A percentile compares a stretch with the other conserved stretches of the same genome.
phyloP scores from a whole-genome alignment of 2,113 vertebrate species.

The Polyodon spathula region DNA sequence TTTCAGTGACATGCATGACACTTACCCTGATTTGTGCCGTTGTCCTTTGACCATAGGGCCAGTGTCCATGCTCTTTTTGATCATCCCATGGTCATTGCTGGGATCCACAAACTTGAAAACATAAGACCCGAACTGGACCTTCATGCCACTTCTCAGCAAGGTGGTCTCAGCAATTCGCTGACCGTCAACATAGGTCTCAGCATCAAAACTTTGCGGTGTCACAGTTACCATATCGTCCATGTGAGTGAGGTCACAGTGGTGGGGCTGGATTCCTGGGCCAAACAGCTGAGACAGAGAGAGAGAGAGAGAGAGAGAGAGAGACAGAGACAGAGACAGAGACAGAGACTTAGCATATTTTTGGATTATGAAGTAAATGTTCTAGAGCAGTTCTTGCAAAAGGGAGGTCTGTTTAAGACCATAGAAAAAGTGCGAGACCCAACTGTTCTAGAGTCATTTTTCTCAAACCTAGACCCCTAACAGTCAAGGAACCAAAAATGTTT shows the following conservation, averaged over 20 bases:
- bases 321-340: slow-evolving; percentile 10
- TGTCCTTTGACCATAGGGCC: slow-evolving; percentile 62
- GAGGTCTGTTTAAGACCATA: too few relatives aligned
- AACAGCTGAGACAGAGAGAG: slow-evolving; percentile 62
- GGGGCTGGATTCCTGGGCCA: slow-evolving; percentile 85
- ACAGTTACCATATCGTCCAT: slow-evolving; percentile 91
- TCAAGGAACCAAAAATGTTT: too few relatives aligned
- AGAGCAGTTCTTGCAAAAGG: too few relatives aligned
- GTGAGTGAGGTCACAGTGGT: slow-evolving; percentile 93
- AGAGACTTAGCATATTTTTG: too few relatives aligned
- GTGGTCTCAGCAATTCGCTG: slow-evolving; percentile 82
- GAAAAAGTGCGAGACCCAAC: too few relatives aligned
- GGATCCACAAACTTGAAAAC: slow-evolving; percentile 98
- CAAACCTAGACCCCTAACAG: too few relatives aligned
- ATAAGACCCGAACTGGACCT: slow-evolving; percentile 84
- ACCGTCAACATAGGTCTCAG: slow-evolving; percentile 86
- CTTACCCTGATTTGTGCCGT: slow-evolving; percentile 79
- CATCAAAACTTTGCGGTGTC: slow-evolving; percentile 72
- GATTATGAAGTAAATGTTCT: too few relatives aligned
- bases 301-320: not conserved
- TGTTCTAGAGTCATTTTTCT: too few relatives aligned
- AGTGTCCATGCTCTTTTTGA: slow-evolving; percentile 65
- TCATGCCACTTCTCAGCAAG: slow-evolving; percentile 84
- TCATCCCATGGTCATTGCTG: slow-evolving; percentile 74
- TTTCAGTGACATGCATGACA: not conserved